Percentiles rank a stretch among this genome's conserved stretches.
Conservation (phyloP, 2,113 vertebrate genomes). For the Natator depressus region DNA sequence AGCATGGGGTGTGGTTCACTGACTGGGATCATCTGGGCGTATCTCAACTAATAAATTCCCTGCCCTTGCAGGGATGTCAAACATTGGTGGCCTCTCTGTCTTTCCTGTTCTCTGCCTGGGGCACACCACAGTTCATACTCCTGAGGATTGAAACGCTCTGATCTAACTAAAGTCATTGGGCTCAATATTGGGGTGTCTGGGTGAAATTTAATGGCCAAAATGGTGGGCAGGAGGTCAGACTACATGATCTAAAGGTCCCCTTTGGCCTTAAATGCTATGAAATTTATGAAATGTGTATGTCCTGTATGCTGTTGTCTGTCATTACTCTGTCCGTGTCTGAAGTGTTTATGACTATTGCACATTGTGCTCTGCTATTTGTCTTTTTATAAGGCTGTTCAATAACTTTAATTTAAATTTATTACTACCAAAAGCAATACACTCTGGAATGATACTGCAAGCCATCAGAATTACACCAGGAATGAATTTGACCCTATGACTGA, state of each 20-base stretch:
- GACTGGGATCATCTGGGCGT: background rate
- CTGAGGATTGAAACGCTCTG: background rate
- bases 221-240: background rate
- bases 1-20: background rate
- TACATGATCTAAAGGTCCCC: background rate
- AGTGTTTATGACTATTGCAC: background rate
- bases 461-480: background rate
- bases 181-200: background rate
- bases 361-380: background rate
- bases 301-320: background rate
- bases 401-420: background rate
- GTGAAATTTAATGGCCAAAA: background rate
- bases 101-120: background rate
- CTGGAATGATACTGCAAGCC: slow-evolving; percentile 14
- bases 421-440: background rate
- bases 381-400: background rate
- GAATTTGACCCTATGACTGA: slow-evolving; percentile 10
- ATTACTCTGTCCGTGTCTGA: background rate
- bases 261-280: background rate
- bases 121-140: background rate
- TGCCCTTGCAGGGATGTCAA: background rate
- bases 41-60: background rate
- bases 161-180: background rate
- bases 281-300: background rate
- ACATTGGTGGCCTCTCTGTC: background rate